A percentile compares a stretch with the other conserved stretches of the same genome.
These are phyloP conservation scores for Paramormyrops hopkinsi DNA, from an alignment of 2,797 vertebrate species.

Conservation along the genomic window DNA sequence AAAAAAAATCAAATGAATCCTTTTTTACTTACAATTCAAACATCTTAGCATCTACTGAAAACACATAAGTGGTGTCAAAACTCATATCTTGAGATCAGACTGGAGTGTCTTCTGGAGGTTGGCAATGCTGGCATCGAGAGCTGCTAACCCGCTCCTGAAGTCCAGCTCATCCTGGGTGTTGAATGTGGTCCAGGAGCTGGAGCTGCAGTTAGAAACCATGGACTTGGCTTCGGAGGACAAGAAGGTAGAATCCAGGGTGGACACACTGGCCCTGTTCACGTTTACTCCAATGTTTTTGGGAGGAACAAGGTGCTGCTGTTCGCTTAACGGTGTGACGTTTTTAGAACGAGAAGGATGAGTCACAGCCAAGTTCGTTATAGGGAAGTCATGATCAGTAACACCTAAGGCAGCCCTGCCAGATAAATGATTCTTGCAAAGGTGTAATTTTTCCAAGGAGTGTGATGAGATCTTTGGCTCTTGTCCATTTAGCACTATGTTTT, in stretches of 20 bases:
- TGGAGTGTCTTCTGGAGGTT: slow-evolving; percentile 75
- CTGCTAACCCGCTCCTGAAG: slow-evolving; percentile 78
- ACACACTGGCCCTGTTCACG: neutral
- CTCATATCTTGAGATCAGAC: slow-evolving; percentile 57
- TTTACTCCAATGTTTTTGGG: neutral
- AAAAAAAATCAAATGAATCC: neutral
- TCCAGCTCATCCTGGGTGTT: slow-evolving; percentile 79
- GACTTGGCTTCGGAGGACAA: slow-evolving; percentile 60
- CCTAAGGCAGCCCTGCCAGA: neutral
- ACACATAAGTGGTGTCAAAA: slow-evolving; percentile 23
- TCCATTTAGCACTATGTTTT: neutral
- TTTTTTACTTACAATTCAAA: neutral
- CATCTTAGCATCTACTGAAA: neutral
- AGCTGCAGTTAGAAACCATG: slow-evolving; percentile 66
- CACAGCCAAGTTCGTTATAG: neutral
- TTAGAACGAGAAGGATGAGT: neutral
- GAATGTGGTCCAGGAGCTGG: slow-evolving; percentile 73
- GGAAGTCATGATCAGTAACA: neutral
- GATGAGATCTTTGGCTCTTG: neutral
- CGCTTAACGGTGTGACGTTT: neutral
- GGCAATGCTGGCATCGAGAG: slow-evolving; percentile 84
- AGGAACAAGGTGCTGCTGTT: neutral
- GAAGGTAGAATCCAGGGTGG: slow-evolving; percentile 41
- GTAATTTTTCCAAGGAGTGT: neutral
- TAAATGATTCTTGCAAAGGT: neutral